Evolutionary conservation across 2,797 vertebrate genomes (phyloP).

Genomic region (Tragopan temminckii): DNA sequence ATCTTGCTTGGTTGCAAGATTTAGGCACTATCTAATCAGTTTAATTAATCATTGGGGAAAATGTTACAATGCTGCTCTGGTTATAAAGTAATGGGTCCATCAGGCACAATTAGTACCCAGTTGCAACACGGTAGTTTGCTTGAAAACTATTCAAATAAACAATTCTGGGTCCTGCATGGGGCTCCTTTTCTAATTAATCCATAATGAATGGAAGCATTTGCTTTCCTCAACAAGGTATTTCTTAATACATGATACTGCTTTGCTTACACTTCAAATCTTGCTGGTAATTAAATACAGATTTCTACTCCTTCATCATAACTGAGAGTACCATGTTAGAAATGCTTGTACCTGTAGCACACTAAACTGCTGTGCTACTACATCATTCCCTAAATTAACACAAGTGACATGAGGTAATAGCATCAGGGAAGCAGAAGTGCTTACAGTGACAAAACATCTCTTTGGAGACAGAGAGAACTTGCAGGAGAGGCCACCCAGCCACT

Average conservation of each 20-base stretch:
- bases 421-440: neutral
- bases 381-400: neutral
- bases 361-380: neutral
- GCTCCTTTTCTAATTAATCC: slow-evolving; percentile 86
- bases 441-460: neutral
- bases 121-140: slow-evolving; percentile 85
- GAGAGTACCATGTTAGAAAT: neutral
- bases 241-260: neutral
- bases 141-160: slow-evolving; percentile 91
- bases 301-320: neutral
- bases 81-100: slow-evolving; percentile 88
- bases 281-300: neutral
- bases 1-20: slow-evolving; percentile 73
- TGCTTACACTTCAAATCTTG: neutral
- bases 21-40: slow-evolving; percentile 72
- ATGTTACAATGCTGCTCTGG: slow-evolving; percentile 80
- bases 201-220: slow-evolving; percentile 74
- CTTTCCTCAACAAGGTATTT: slow-evolving; percentile 27
- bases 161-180: slow-evolving; percentile 84
- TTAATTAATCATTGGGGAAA: slow-evolving; percentile 91
- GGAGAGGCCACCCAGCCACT: neutral
- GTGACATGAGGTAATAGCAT: neutral
- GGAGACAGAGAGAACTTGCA: neutral
- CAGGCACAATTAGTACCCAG: slow-evolving; percentile 89
- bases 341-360: neutral